Percentiles rank a stretch among this genome's conserved stretches.
phyloP scores from a whole-genome alignment of 1,140 invertebrate genomes.

The Caenorhabditis inopinata region DNA sequence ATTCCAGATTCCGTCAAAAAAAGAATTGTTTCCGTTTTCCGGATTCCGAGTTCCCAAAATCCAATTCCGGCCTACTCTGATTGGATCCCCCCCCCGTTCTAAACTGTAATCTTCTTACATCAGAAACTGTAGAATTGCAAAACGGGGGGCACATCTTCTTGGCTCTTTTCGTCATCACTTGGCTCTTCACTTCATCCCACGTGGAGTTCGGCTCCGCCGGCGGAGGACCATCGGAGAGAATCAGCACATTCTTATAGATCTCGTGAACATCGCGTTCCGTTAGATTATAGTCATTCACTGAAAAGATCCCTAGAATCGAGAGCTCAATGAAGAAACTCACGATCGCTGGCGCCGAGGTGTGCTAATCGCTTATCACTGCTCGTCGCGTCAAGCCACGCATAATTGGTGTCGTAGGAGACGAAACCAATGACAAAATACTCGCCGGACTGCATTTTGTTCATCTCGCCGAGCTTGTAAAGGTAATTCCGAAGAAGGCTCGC shows the following conservation, averaged over 20 bases:
- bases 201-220: not conserved
- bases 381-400: not conserved
- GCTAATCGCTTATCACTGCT: not conserved
- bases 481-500: not conserved
- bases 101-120: not conserved
- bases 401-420: not conserved
- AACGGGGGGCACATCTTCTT: not conserved
- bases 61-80: no score
- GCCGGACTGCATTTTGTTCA: constrained; percentile 14
- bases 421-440: constrained; percentile 10
- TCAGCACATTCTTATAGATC: not conserved
- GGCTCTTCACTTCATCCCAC: not conserved
- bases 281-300: not conserved
- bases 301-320: not conserved
- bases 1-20: no score
- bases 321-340: not conserved
- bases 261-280: constrained; percentile 3
- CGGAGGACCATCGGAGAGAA: not conserved
- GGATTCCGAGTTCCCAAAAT: no score
- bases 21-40: no score
- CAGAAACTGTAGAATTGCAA: not conserved
- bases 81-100: no score
- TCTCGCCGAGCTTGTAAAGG: not conserved
- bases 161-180: not conserved
- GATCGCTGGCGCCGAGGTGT: not conserved